These are phyloP conservation scores for Opisthocomus hoazin DNA, from an alignment of 2,113 vertebrate genomes.

Conservation along the genomic window DNA sequence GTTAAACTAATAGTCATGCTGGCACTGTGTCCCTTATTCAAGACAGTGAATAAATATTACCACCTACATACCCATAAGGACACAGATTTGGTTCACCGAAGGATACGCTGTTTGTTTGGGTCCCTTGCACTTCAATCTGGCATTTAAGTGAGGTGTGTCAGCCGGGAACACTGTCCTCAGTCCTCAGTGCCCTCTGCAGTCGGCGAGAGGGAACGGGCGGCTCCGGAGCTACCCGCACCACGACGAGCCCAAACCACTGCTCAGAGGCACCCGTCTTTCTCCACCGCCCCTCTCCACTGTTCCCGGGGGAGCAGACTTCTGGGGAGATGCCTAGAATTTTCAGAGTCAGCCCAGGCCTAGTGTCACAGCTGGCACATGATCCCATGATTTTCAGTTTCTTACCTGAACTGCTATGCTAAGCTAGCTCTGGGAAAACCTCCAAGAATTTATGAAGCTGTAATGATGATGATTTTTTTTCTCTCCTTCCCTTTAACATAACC, in stretches of 20 bases:
- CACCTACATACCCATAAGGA: not conserved
- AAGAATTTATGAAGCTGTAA: not conserved
- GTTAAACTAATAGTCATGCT: not conserved
- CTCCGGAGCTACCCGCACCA: rapidly evolving
- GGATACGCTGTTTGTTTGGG: not conserved
- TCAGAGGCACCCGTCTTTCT: not conserved
- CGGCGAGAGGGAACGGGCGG: not conserved
- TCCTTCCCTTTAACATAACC: not conserved
- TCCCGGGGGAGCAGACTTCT: not conserved
- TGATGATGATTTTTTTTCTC: not conserved
- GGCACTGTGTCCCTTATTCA: not conserved
- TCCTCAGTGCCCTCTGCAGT: not conserved
- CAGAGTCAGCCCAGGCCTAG: not conserved
- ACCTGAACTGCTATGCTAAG: not conserved
- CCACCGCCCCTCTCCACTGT: not conserved
- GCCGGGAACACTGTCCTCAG: not conserved
- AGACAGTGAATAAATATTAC: not conserved
- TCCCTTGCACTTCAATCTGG: not conserved
- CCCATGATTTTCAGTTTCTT: not conserved
- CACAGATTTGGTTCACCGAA: not conserved
- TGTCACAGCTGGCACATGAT: not conserved
- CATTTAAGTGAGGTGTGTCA: not conserved
- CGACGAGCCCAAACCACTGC: not conserved
- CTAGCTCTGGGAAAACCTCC: not conserved
- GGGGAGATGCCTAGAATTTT: not conserved